phyloP scores from a whole-genome alignment of 2,797 vertebrate species.

The Threskiornis aethiopicus region DNA sequence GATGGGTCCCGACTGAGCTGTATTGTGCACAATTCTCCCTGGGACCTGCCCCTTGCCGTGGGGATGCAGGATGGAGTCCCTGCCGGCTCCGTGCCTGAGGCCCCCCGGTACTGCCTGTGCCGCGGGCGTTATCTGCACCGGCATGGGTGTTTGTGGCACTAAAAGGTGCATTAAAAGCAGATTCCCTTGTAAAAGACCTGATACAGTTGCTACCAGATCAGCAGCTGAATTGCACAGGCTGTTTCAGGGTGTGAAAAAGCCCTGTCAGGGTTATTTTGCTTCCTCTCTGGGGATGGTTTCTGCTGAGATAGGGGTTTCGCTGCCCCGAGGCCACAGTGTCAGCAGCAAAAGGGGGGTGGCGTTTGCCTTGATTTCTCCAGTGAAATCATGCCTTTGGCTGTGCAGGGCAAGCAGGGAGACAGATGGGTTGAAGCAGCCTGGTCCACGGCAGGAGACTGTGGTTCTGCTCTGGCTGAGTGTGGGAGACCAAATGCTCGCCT shows the following conservation, averaged over 20 bases:
- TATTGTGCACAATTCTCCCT: background rate
- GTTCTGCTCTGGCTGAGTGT: background rate
- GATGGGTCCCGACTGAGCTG: fast-evolving
- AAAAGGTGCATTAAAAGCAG: background rate
- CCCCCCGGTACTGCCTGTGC: background rate
- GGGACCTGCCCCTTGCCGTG: fast-evolving
- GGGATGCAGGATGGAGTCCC: background rate
- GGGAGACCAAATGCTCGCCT: background rate
- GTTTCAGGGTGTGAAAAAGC: background rate
- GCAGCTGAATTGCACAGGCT: background rate
- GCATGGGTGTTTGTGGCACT: fast-evolving
- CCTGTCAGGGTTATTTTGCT: background rate
- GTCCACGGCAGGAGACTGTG: fast-evolving
- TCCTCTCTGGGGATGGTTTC: background rate
- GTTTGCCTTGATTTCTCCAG: background rate
- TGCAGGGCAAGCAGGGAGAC: fast-evolving
- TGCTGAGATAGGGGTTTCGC: background rate
- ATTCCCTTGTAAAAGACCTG: background rate
- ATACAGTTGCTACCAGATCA: fast-evolving
- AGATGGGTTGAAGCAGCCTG: background rate
- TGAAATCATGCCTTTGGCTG: background rate
- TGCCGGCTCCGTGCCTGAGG: too few relatives aligned
- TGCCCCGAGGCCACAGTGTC: background rate
- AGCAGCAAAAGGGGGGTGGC: background rate
- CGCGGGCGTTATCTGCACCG: fast-evolving